Base-by-base conservation (phyloP, 2,113 vertebrate species). In the Ailurus styani region DNA sequence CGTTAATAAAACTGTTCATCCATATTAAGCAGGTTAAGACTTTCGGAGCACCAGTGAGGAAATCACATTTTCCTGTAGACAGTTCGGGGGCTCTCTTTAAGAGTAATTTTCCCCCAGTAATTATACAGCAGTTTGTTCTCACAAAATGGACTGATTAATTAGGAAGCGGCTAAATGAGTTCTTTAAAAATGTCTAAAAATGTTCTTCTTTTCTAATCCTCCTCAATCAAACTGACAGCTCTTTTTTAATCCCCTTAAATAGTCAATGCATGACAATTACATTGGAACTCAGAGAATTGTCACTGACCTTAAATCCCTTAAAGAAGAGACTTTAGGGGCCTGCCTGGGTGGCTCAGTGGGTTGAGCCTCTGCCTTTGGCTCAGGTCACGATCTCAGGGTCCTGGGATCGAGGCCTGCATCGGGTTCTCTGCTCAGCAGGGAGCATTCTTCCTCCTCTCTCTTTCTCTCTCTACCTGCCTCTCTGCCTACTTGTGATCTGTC, bases 61-160 rank as follows among this genome's bases (percentile, higher is more conserved):
- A 95, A 73, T 93, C 82, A 72, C 40, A 34, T 96, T 95, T 96
- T 96, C 79, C 55, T 96, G 13, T 52, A 87, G 93, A 68, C 34
- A 62, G 78, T 55, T 52, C 7, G 11, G 73, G 14, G 50, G 2
- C 11, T 95, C 86, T 97, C 64, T 91, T 96, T 82, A 83, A 93
- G 88, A 95, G 50, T 85, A 94, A 95, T 97, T 96, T 97, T 6
- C 87, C 84, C 34, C 31, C 45, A 77, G 91, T 96, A 96, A 97
- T 96, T 96, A 97, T 55, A 95, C 34, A 96, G 73, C 91, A 89
- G 68, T 97, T 97, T 97, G 78, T 84, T 91, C 92, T 92, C 87
- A 84, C 96, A 95, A 98, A 96, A 95, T 66, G 89, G 91, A 93
- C 96, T 97, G 93, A 95, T 97, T 98, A 98, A 97, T 97, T 97